These are phyloP conservation scores for Scaptomyza tumidula DNA, from an alignment of 2,888 invertebrate genomes.

Conservation along the genomic window DNA sequence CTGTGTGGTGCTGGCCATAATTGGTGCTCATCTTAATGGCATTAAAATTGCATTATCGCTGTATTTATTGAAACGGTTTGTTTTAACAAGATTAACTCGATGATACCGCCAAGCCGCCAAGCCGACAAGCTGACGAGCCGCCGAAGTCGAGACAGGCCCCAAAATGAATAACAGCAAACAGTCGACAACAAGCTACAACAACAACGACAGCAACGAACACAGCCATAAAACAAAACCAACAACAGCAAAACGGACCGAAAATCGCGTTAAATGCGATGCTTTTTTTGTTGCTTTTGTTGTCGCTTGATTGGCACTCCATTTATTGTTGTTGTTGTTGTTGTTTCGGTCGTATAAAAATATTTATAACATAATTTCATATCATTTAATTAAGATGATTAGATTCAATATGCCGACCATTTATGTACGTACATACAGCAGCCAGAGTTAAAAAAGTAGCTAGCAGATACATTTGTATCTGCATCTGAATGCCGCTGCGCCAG, in stretches of 20 bases:
- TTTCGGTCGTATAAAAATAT: constrained; percentile 60
- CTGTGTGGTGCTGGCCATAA: constrained; percentile 74
- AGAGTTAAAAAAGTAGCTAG: constrained; percentile 33
- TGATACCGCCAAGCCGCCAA: constrained; percentile 56
- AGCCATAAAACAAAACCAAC: constrained; percentile 7
- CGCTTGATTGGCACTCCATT: constrained; percentile 46
- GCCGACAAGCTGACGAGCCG: constrained; percentile 6
- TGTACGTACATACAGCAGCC: constrained; percentile 49
- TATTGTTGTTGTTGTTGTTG: constrained; percentile 32
- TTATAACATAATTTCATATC: constrained; percentile 77
- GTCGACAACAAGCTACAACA: constrained; percentile 45
- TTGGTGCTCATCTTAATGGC: constrained; percentile 84
- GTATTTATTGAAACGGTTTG: constrained; percentile 82
- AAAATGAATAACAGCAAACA: constrained; percentile 73
- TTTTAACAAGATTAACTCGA: constrained; percentile 78
- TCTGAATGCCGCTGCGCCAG: constrained; percentile 30
- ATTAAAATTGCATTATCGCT: constrained; percentile 84
- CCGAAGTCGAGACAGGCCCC: constrained; percentile 54
- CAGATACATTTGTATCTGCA: constrained; percentile 68
- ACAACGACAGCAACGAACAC: neutral
- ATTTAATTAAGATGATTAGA: constrained; percentile 76
- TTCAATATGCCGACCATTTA: constrained; percentile 60
- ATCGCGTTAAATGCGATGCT: constrained; percentile 60
- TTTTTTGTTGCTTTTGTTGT: constrained; percentile 31
- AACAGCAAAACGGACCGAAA: constrained; percentile 41